These are phyloP conservation scores for Eulemur coronatus DNA, from an alignment of 2,797 vertebrate species.

Conservation along the genomic window DNA sequence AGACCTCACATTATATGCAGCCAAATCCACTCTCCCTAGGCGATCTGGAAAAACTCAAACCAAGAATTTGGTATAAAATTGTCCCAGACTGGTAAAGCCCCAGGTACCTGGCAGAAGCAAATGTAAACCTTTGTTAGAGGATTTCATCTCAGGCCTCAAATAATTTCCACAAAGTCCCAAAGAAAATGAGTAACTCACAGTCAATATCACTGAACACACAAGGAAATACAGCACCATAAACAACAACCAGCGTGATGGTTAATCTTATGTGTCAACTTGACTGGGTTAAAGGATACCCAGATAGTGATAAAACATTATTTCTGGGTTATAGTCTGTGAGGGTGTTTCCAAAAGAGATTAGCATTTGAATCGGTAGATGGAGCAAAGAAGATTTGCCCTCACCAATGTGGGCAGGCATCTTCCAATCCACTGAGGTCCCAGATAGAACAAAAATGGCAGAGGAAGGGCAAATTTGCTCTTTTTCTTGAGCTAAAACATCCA, in stretches of 20 bases:
- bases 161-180: slow-evolving; percentile 34
- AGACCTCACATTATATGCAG: background rate
- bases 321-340: background rate
- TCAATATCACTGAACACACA: background rate
- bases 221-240: background rate
- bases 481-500: background rate
- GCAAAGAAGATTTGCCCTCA: background rate
- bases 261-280: background rate
- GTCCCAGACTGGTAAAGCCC: background rate
- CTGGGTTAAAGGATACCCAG: background rate
- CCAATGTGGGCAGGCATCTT: background rate
- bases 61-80: slow-evolving; percentile 11
- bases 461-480: background rate
- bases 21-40: background rate
- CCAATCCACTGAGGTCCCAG: background rate
- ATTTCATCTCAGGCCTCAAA: slow-evolving; percentile 6
- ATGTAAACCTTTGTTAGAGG: background rate
- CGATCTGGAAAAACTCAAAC: background rate
- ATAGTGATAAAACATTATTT: background rate
- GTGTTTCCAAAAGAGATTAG: background rate
- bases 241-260: background rate
- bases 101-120: background rate
- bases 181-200: background rate
- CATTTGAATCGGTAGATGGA: background rate
- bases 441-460: background rate